A percentile compares a stretch with the other conserved stretches of the same genome.
These are phyloP conservation scores for Coendou prehensilis DNA, from an alignment of 2,797 vertebrate genomes.

Conservation along the genomic window DNA sequence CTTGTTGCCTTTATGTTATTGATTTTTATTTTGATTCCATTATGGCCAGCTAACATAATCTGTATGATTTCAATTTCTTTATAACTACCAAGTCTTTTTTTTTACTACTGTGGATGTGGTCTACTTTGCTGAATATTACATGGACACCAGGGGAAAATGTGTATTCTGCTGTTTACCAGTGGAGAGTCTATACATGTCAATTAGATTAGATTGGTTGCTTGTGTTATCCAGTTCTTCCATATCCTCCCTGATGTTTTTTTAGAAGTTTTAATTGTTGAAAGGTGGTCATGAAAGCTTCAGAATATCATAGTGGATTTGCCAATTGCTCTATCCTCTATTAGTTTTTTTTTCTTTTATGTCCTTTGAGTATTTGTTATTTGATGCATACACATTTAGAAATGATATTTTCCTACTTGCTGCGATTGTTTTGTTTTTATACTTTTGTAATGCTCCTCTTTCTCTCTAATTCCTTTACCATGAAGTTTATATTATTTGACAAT, in stretches of 20 bases:
- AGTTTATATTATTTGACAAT: not conserved
- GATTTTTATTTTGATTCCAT: not conserved
- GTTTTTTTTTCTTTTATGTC: not conserved
- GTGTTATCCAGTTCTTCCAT: not conserved
- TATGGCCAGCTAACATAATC: not conserved
- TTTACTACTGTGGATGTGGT: not conserved
- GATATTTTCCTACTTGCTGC: not conserved
- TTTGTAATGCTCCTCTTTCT: not conserved
- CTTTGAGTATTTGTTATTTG: not conserved
- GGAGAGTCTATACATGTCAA: not conserved
- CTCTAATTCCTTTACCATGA: not conserved
- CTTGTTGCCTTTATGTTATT: not conserved
- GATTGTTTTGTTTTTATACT: not conserved
- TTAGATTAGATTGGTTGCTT: not conserved
- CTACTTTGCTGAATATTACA: conserved; percentile 15
- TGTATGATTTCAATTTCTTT: not conserved
- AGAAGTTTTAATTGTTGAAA: not conserved
- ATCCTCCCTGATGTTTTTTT: not conserved
- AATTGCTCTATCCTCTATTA: not conserved
- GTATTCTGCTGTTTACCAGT: not conserved
- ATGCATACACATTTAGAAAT: not conserved
- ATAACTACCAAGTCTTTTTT: not conserved
- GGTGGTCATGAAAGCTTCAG: not conserved
- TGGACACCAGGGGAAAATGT: not conserved
- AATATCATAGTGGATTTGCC: not conserved